A percentile compares a stretch with the other conserved stretches of the same genome.
phyloP scores from a whole-genome alignment of 2,888 invertebrate genomes.

The Drosophila recens region DNA sequence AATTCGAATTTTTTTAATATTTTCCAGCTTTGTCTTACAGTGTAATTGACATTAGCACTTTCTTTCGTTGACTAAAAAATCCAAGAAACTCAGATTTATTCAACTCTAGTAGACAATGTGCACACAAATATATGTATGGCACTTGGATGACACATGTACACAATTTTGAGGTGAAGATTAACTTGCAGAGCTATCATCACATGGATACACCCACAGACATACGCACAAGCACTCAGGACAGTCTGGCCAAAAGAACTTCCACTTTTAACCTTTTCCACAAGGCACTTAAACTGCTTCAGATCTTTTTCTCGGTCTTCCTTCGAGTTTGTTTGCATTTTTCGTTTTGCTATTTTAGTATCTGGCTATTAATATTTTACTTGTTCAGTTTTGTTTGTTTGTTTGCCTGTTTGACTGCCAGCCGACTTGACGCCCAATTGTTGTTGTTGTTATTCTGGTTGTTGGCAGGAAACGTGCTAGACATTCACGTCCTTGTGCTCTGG shows the following conservation, averaged over 20 bases:
- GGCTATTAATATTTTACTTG: slow-evolving; percentile 77
- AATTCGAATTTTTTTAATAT: neutral
- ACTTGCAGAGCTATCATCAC: slow-evolving; percentile 42
- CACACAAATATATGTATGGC: slow-evolving; percentile 8
- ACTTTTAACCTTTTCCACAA: slow-evolving; percentile 36
- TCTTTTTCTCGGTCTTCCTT: slow-evolving; percentile 9
- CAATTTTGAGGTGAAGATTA: slow-evolving; percentile 62
- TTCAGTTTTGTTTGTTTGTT: slow-evolving; percentile 41
- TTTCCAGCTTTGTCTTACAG: neutral
- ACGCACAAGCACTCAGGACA: slow-evolving; percentile 13
- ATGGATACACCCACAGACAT: slow-evolving; percentile 11
- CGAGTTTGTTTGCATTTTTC: slow-evolving; percentile 52
- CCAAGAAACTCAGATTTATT: slow-evolving; percentile 8
- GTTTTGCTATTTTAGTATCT: slow-evolving; percentile 67
- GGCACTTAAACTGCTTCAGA: slow-evolving; percentile 53
- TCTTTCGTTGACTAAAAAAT: neutral
- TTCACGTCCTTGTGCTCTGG: slow-evolving; percentile 25
- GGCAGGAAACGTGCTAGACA: slow-evolving; percentile 46
- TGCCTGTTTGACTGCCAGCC: slow-evolving; percentile 45
- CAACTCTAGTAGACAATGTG: slow-evolving; percentile 6
- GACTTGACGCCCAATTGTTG: slow-evolving; percentile 58
- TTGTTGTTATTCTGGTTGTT: slow-evolving; percentile 22
- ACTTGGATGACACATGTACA: slow-evolving; percentile 48
- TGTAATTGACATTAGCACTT: slow-evolving; percentile 6
- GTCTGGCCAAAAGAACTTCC: slow-evolving; percentile 2